Conservation (phyloP, 2,888 invertebrate genomes). For the Platycheirus albimanus region DNA sequence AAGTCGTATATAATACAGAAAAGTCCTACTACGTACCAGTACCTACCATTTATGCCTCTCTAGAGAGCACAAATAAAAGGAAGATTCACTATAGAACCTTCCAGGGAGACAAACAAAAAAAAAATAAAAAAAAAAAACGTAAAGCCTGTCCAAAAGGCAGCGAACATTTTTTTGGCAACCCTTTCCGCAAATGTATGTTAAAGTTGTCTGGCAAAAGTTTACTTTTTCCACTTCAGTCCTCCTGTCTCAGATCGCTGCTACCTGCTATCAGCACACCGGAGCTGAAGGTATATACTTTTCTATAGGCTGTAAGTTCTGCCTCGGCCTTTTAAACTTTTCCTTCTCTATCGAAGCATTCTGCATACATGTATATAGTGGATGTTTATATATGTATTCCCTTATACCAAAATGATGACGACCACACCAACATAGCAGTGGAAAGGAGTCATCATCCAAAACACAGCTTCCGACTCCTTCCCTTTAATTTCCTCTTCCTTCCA, state of each 20-base stretch:
- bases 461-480: neutral
- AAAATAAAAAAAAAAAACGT: conserved; percentile 15
- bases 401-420: conserved; percentile 42
- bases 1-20: conserved; percentile 55
- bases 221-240: conserved; percentile 21
- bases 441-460: conserved; percentile 42
- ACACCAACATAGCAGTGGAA: conserved; percentile 30
- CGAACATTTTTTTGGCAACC: conserved; percentile 70
- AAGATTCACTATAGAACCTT: conserved; percentile 9
- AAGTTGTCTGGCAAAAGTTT: conserved; percentile 70
- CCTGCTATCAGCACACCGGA: conserved; percentile 66
- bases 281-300: conserved; percentile 9
- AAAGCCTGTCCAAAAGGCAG: conserved; percentile 58
- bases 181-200: conserved; percentile 71
- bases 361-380: neutral
- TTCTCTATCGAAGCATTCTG: conserved; percentile 22
- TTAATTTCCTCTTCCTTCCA: neutral
- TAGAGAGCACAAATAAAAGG: conserved; percentile 52
- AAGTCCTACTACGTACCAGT: conserved; percentile 64
- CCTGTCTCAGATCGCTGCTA: conserved; percentile 39
- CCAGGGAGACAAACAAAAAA: neutral
- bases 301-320: conserved; percentile 60
- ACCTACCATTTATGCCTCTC: conserved; percentile 65
- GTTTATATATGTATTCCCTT: conserved; percentile 24
- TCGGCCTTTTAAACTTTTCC: conserved; percentile 67